Percentiles rank a stretch among this genome's conserved stretches.
Conservation (phyloP, 2,888 invertebrate species). For the Platynereis dumerilii region DNA sequence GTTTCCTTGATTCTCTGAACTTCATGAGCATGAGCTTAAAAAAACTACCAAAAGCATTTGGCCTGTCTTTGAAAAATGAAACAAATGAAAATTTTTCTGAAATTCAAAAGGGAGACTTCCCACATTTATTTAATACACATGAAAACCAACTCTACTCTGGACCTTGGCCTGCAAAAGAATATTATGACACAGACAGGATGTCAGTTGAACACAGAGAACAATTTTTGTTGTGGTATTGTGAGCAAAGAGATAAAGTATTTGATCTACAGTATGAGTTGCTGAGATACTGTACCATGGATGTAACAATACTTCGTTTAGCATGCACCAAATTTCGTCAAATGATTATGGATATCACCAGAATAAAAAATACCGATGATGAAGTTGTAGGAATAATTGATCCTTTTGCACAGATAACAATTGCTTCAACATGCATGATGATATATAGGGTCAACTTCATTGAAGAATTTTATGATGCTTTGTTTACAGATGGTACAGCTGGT, state of each 20-base stretch:
- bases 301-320: not conserved
- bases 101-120: not conserved
- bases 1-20: not conserved
- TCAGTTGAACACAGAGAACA: not conserved
- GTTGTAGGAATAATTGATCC: conserved; percentile 3
- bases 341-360: not conserved
- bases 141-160: not conserved
- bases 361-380: not conserved
- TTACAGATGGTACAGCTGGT: not conserved
- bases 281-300: not conserved
- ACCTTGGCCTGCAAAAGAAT: not conserved
- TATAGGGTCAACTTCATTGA: not conserved
- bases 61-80: not conserved
- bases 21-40: not conserved
- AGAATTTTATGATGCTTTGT: not conserved
- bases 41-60: conserved; percentile 5
- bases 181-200: not conserved
- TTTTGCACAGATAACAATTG: not conserved
- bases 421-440: not conserved
- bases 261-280: not conserved
- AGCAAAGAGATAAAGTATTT: not conserved
- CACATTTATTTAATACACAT: not conserved
- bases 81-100: no score
- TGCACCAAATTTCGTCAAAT: not conserved
- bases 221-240: not conserved